A percentile compares a stretch with the other conserved stretches of the same genome.
phyloP scores from a whole-genome alignment of 1,140 invertebrate species.

The Dendroctonus ponderosae region DNA sequence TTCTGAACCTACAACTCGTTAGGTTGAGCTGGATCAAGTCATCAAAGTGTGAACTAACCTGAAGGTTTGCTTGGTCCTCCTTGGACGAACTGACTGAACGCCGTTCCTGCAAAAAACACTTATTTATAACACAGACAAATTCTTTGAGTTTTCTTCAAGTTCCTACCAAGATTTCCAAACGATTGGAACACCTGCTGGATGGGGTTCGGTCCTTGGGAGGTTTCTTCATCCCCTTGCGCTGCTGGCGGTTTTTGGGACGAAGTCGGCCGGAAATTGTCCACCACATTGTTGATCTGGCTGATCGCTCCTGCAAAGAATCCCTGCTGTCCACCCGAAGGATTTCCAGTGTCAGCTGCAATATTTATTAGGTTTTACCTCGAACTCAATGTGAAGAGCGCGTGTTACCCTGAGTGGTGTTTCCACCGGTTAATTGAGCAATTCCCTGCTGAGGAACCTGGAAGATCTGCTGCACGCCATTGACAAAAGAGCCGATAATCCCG shows the following conservation, averaged over 20 bases:
- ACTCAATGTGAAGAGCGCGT: background rate
- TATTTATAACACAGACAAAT: background rate
- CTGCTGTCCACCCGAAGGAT: background rate
- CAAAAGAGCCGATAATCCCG: conserved; percentile 9
- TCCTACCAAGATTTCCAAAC: conserved; percentile 13
- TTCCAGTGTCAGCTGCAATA: conserved; percentile 15
- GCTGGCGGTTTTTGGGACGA: background rate
- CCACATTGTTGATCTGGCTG: conserved; percentile 14
- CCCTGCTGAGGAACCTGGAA: conserved; percentile 15
- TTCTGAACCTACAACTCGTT: conserved; percentile 15
- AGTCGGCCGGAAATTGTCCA: conserved; percentile 10
- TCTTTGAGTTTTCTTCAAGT: background rate
- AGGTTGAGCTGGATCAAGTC: background rate
- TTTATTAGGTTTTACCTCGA: background rate
- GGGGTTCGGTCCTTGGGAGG: conserved; percentile 1
- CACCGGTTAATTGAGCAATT: background rate
- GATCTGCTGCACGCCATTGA: conserved; percentile 21
- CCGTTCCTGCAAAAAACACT: background rate
- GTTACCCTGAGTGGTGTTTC: conserved; percentile 22
- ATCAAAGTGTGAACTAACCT: conserved; percentile 12
- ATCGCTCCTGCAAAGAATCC: conserved; percentile 16
- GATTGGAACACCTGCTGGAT: conserved; percentile 27
- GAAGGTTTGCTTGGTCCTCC: conserved; percentile 17
- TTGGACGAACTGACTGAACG: conserved; percentile 23
- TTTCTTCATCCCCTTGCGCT: conserved; percentile 10